Evolutionary conservation across 2,797 vertebrate genomes (phyloP), one percentile per base, ranked within the genome.

Genomic region (Ibycter americanus): DNA sequence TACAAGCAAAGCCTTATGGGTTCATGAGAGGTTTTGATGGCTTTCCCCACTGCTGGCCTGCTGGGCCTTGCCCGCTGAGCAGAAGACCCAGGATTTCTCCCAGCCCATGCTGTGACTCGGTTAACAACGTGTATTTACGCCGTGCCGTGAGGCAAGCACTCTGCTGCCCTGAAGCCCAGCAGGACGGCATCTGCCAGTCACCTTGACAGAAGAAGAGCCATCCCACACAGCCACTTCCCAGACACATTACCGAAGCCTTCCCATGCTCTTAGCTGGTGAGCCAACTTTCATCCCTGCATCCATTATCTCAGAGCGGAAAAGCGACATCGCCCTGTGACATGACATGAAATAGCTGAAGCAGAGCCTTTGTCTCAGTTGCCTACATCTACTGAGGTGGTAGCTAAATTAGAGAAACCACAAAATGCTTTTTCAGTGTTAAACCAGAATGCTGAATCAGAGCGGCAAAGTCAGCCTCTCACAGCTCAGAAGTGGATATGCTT

Each of bases 111-210:
- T 21, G 3, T 49, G 47, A 47, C 51, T 84, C 36, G 9, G 36
- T 58, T 87, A 78, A 73, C 42, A 17, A 3, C 0, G 0, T 3
- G 11, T 15, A 56, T 65, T 83, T 84, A 51, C 0, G 0, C 19
- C 0, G 0, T 12, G 27, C 42, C 0, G 0, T 1, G 4, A 79
- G 58, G 51, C 42, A 74, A 85, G 32, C 0, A 3, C 38, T 44
- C 38, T 0, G 0, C 40, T 0, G 0, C 29, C 20, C 61, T 23
- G 40, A 63, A 32, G n/a, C n/a, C 40, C 54, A 34, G 55, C 0
- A 0, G n/a, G 40, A 52, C 38, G 32, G 55, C 47, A 92, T 23
- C 62, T 76, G 26, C 23, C 72, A 36, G 21, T 47, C 51, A 44
- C 34, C 8, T 2, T 3, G 44, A 34, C 25, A 55, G 59, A 59